Percentiles rank a stretch among this genome's conserved stretches.
These are phyloP conservation scores for Astyanax mexicanus DNA, from an alignment of 2,797 vertebrate species.

Conservation along the genomic window DNA sequence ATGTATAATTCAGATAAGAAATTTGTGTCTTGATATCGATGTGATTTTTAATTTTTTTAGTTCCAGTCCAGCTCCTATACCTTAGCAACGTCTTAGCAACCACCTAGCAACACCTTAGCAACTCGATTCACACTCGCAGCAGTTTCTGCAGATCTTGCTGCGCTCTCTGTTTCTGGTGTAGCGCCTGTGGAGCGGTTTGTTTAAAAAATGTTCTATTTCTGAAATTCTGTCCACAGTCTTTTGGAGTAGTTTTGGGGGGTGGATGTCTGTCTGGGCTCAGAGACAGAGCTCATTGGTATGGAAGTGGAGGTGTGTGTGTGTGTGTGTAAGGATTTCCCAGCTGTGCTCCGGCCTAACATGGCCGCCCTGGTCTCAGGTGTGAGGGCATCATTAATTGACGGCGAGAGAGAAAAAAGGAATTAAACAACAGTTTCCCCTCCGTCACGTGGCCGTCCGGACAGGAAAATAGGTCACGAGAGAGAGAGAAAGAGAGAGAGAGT, in stretches of 20 bases:
- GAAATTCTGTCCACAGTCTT: not conserved
- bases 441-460: slow-evolving; percentile 47
- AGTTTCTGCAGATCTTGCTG: no score
- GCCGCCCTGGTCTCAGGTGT: slow-evolving; percentile 77
- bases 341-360: slow-evolving; percentile 25
- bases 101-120: no score
- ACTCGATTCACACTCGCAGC: no score
- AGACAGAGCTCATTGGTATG: not conserved
- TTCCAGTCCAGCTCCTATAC: no score
- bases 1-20: no score
- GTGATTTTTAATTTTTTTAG: no score
- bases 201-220: slow-evolving; percentile 17
- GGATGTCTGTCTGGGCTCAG: not conserved
- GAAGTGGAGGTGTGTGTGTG: not conserved
- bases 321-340: slow-evolving; percentile 65
- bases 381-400: slow-evolving; percentile 77
- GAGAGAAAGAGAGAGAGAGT: slow-evolving; percentile 59
- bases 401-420: slow-evolving; percentile 77
- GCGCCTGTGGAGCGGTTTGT: not conserved
- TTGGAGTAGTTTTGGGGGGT: slow-evolving; percentile 8
- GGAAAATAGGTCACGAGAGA: slow-evolving; percentile 78
- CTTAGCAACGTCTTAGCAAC: no score
- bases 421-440: slow-evolving; percentile 40
- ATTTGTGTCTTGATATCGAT: no score
- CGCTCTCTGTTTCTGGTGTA: not conserved